phyloP scores from a whole-genome alignment of 2,888 invertebrate species.

The Lottia gigantea region DNA sequence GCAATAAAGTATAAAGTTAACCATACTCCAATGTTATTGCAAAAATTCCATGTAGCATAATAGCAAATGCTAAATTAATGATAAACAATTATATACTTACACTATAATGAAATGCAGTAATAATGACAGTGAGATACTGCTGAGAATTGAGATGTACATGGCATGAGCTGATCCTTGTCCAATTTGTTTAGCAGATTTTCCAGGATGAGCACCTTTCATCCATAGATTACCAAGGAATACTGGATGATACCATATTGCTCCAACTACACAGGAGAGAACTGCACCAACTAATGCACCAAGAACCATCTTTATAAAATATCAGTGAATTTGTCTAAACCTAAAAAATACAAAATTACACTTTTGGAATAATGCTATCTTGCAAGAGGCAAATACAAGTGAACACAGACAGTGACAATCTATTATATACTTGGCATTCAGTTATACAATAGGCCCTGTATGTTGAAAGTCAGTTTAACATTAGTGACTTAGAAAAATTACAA shows the following conservation, averaged over 20 bases:
- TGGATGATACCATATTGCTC: conserved; percentile 42
- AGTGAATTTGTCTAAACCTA: background rate
- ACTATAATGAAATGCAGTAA: conserved; percentile 39
- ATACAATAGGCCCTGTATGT: too few relatives aligned
- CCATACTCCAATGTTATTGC: too few relatives aligned
- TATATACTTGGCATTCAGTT: too few relatives aligned
- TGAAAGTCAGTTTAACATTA: too few relatives aligned
- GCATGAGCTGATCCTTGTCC: conserved; percentile 31
- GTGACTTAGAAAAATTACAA: too few relatives aligned
- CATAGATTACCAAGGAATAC: conserved; percentile 40
- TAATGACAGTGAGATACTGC: conserved; percentile 35
- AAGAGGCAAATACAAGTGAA: too few relatives aligned
- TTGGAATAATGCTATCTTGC: too few relatives aligned
- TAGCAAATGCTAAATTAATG: too few relatives aligned
- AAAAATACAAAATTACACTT: background rate
- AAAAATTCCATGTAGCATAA: too few relatives aligned
- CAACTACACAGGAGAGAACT: conserved; percentile 35
- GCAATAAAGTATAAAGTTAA: too few relatives aligned
- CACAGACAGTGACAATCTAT: too few relatives aligned
- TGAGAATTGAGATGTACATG: conserved; percentile 33
- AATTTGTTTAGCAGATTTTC: conserved; percentile 36
- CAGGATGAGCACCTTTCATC: conserved; percentile 42
- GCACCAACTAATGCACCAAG: conserved; percentile 43
- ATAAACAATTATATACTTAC: conserved; percentile 26
- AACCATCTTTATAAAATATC: conserved; percentile 33